Evolutionary conservation across 2,797 vertebrate genomes (phyloP).

Genomic region (Cuculus canorus): DNA sequence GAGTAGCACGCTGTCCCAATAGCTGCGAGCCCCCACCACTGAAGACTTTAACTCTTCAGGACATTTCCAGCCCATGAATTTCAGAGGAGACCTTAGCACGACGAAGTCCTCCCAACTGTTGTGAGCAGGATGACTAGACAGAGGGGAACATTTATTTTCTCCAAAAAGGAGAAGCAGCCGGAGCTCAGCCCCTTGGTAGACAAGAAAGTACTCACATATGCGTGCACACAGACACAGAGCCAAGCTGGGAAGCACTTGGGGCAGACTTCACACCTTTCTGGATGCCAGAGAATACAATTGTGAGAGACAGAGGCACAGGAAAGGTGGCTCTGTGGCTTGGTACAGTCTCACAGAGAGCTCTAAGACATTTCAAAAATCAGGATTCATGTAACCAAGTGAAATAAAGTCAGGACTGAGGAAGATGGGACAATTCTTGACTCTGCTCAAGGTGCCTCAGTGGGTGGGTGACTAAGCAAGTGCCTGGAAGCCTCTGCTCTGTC

Average conservation of each 20-base stretch:
- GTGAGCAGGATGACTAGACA: neutral
- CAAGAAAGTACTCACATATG: neutral
- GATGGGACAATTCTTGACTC: neutral
- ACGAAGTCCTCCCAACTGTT: neutral
- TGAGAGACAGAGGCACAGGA: neutral
- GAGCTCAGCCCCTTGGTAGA: neutral
- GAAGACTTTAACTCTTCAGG: neutral
- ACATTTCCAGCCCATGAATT: neutral
- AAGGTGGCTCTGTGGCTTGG: neutral
- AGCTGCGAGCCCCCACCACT: neutral
- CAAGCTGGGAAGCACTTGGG: neutral
- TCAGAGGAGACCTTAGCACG: neutral
- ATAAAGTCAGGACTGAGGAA: neutral
- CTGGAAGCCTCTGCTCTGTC: constrained; percentile 4
- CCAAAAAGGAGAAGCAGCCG: neutral
- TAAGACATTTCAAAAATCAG: neutral
- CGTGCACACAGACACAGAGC: neutral
- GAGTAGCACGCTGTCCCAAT: neutral
- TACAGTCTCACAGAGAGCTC: neutral
- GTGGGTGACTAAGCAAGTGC: neutral
- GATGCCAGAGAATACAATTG: neutral
- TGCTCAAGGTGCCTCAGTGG: neutral
- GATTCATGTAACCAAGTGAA: neutral
- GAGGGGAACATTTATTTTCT: neutral
- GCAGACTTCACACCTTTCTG: neutral